Evolutionary conservation across 2,888 invertebrate genomes (phyloP), one percentile per base, ranked within the genome.

Genomic region (Iphiclides podalirius): DNA sequence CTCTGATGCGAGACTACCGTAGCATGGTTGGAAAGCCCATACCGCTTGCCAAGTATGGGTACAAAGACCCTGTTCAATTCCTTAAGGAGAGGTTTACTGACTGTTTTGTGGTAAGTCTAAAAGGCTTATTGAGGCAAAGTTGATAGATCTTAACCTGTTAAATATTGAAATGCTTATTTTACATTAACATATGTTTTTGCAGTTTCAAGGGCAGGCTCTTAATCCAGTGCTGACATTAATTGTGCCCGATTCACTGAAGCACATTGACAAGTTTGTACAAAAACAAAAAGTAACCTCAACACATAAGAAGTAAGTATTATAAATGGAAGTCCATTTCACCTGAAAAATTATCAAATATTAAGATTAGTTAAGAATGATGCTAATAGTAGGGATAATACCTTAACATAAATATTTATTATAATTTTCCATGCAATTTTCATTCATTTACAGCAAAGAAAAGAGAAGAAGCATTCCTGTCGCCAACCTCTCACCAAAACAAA

Each of bases 191-290:
- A 20, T 6, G 3, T 20, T 15, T 36, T n/a, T 36, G 13, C 60
- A 88, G 87, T 72, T 87, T 14, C 65, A 70, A 20, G 85, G 82
- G 0, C 40, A 56, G 0, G 16, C 61, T 0, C 33, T 42, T 7
- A 85, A 88, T 49, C 86, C 87, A 1, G 56, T 67, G 2, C 58
- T 88, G 12, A 83, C 77, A 1, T 63, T 83, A 13, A 86, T 86
- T 51, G 81, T 86, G 1, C 72, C 82, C 0, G 77, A 86, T 1
- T 54, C 70, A 4, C 56, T 84, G 35, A 78, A 79, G 55, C 87
- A 88, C 50, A 85, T 88, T 53, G 85, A 87, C 53, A 61, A 78
- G n/a, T 75, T 81, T 67, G 85, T 87, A 0, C 79, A 78, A 44
- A 78, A 58, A 39, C 85, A 85, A 53, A 86, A 63, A 59, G 20